Evolutionary conservation across 2,888 invertebrate genomes (phyloP).

Genomic region (Choreutis nemorana): DNA sequence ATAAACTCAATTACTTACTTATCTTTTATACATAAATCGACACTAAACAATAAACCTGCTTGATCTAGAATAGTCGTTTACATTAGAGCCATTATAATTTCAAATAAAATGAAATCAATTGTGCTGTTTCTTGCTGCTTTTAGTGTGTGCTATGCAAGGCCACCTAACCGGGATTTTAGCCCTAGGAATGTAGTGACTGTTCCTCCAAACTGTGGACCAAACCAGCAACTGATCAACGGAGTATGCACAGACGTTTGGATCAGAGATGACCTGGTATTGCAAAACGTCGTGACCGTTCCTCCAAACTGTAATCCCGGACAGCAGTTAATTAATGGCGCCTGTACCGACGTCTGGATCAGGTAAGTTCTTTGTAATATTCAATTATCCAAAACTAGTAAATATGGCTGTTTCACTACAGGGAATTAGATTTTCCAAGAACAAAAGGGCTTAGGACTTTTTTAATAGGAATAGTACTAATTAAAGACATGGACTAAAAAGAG

Average conservation of each 20-base stretch:
- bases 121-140: neutral
- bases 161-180: conserved; percentile 1
- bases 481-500: too few relatives aligned
- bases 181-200: conserved; percentile 19
- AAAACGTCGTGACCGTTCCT: conserved; percentile 9
- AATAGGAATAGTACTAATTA: too few relatives aligned
- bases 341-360: conserved; percentile 12
- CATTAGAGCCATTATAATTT: too few relatives aligned
- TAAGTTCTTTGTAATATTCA: conserved; percentile 4
- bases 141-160: neutral
- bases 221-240: conserved; percentile 18
- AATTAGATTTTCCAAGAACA: too few relatives aligned
- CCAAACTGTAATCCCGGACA: conserved; percentile 12
- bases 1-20: too few relatives aligned
- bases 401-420: conserved; percentile 1
- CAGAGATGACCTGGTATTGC: neutral
- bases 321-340: conserved; percentile 11
- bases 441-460: too few relatives aligned
- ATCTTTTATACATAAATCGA: too few relatives aligned
- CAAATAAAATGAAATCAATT: too few relatives aligned
- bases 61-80: too few relatives aligned
- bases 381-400: neutral
- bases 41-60: too few relatives aligned
- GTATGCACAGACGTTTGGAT: conserved; percentile 14
- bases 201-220: conserved; percentile 19